A percentile compares a stretch with the other conserved stretches of the same genome.
Conservation (phyloP, 2,797 vertebrate species). For the Cichlasoma orientale region DNA sequence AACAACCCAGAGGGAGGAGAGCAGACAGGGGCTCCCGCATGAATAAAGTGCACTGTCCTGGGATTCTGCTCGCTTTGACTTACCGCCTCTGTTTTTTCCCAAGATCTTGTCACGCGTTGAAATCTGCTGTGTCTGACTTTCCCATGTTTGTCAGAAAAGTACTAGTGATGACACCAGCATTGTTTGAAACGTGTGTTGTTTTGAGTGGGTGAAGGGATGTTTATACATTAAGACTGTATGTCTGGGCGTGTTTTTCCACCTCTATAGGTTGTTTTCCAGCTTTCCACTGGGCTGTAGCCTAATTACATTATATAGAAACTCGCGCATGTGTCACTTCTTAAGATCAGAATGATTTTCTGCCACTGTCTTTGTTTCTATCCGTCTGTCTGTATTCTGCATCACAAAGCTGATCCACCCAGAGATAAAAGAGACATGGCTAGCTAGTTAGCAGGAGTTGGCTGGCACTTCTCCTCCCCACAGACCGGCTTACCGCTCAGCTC, state of each 20-base stretch:
- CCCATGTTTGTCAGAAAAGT: conserved; percentile 57
- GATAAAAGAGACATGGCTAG: conserved; percentile 55
- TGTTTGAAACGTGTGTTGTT: conserved; percentile 27
- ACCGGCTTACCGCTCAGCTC: conserved; percentile 42
- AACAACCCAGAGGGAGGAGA: conserved; percentile 21
- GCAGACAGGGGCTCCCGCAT: conserved; percentile 60
- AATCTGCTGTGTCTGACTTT: conserved; percentile 71
- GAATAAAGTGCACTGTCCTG: conserved; percentile 50
- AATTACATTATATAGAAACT: conserved; percentile 3
- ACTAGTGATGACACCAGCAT: conserved; percentile 51
- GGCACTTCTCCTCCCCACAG: conserved; percentile 52
- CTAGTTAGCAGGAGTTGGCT: conserved; percentile 57
- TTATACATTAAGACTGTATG: conserved; percentile 34
- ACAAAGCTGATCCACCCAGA: conserved; percentile 48
- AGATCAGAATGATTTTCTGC: conserved; percentile 18
- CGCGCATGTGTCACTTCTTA: neutral
- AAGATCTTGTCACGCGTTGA: conserved; percentile 54
- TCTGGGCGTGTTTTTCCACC: conserved; percentile 17
- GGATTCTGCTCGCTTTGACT: conserved; percentile 41
- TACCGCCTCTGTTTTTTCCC: conserved; percentile 50
- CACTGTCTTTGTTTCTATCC: conserved; percentile 33
- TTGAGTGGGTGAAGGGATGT: conserved; percentile 26
- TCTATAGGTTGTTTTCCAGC: conserved; percentile 18
- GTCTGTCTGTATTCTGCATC: conserved; percentile 39
- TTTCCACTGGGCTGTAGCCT: conserved; percentile 26